Evolutionary conservation across 1,140 invertebrate species (phyloP).

Genomic region (Plodia interpunctella): DNA sequence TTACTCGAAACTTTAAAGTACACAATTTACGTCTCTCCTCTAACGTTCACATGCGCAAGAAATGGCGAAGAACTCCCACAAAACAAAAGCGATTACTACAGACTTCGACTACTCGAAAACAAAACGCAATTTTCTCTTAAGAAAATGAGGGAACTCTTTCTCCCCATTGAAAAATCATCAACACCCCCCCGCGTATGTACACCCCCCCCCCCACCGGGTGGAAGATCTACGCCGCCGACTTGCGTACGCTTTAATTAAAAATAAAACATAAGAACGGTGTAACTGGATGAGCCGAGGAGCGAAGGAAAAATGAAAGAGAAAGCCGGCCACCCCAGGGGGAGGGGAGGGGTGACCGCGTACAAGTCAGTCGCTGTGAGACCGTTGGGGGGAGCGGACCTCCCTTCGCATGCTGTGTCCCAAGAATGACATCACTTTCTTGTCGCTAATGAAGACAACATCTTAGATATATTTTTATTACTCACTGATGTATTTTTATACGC

Average conservation of each 20-base stretch:
- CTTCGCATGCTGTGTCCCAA: constrained; percentile 59
- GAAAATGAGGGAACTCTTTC: constrained; percentile 77
- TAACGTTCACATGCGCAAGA: constrained; percentile 54
- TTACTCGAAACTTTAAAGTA: constrained; percentile 59
- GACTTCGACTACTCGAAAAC: constrained; percentile 76
- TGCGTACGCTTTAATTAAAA: constrained; percentile 77
- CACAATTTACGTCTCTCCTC: constrained; percentile 55
- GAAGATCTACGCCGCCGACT: constrained; percentile 71
- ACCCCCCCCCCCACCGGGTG: constrained; percentile 43
- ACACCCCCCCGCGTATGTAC: constrained; percentile 74
- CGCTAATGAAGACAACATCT: constrained; percentile 74
- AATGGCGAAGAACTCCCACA: constrained; percentile 56
- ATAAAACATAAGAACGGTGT: constrained; percentile 77
- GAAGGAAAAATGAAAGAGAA: constrained; percentile 77
- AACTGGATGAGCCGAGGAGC: constrained; percentile 75
- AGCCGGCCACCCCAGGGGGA: constrained; percentile 56
- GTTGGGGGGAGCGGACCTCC: constrained; percentile 58
- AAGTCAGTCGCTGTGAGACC: constrained; percentile 64
- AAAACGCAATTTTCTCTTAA: constrained; percentile 77
- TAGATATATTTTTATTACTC: constrained; percentile 48
- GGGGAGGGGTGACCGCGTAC: constrained; percentile 50
- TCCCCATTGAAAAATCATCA: constrained; percentile 77
- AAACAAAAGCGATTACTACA: constrained; percentile 77
- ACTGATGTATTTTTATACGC: background rate
- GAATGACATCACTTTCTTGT: constrained; percentile 75